Conservation (phyloP, 2,797 vertebrate genomes). For the Eospalax fontanierii region DNA sequence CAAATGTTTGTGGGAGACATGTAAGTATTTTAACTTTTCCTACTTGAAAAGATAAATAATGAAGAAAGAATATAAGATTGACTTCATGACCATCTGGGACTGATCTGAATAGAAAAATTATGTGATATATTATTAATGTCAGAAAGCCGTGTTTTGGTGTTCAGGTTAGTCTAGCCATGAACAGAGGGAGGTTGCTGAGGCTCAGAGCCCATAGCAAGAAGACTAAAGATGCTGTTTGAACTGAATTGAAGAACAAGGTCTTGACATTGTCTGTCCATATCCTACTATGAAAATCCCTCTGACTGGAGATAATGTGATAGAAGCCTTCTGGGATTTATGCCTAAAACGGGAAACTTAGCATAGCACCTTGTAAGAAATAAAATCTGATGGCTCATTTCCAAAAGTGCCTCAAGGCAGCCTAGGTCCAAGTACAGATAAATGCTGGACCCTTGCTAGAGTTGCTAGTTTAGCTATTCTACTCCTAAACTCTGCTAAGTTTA, state of each 20-base stretch:
- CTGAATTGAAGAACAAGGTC: slow-evolving; percentile 13
- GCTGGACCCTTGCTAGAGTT: neutral
- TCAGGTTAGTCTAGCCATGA: neutral
- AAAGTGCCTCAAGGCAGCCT: neutral
- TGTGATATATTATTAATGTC: slow-evolving; percentile 5
- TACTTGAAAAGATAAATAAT: slow-evolving; percentile 37
- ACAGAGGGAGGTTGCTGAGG: neutral
- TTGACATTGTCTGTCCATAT: neutral
- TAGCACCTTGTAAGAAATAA: neutral
- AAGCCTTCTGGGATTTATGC: slow-evolving; percentile 24
- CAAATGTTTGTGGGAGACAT: neutral
- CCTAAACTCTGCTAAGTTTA: neutral
- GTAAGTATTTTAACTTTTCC: slow-evolving; percentile 48
- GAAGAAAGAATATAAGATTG: slow-evolving; percentile 23
- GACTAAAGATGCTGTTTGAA: slow-evolving; percentile 9
- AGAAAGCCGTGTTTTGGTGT: slow-evolving; percentile 42
- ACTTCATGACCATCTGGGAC: neutral
- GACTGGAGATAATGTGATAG: neutral
- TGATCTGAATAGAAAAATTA: neutral
- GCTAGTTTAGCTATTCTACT: neutral
- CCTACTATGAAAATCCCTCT: neutral
- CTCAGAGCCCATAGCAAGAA: neutral
- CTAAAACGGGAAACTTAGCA: neutral
- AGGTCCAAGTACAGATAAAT: neutral
- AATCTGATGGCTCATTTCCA: neutral